Base-by-base conservation (phyloP, 2,888 invertebrate species). In the Athalia cordata region DNA sequence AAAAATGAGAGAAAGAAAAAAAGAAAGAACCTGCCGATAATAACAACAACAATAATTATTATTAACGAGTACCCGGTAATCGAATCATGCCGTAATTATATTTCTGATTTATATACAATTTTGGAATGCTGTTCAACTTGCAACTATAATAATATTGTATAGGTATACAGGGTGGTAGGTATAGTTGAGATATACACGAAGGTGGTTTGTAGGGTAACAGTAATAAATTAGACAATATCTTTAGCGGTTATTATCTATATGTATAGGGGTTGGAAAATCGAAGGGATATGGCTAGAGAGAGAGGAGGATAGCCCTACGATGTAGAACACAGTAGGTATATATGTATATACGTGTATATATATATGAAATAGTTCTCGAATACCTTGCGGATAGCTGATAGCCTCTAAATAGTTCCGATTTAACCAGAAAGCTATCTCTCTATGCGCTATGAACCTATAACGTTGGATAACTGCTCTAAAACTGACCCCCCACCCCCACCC, bases 331-430 rank as follows among this genome's bases (percentile, higher is more conserved):
- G 55, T 11, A 11, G 7, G 55, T 55, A 55, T 55, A 55, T 11
- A 55, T 55, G 11, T 55, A 11, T 55, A 55, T 55, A 55, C 55
- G 29, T 68, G 29, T 68, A 52, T 29, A 29, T 68, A 9, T 68
- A 52, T 52, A 64, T 59, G 50, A 52, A 75, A 75, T 75, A 75
- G 75, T 75, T 64, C 75, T 52, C 62, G 62, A 75, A 75, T 75
- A 75, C 75, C 43, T 45, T 15, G 64, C 61, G 75, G 62, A 62
- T 50, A 61, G 61, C 72, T 75, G 75, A 64, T 75, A 75, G 75
- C 75, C 64, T 64, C 62, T 62, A 62, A 62, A 75, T 75, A 75
- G 75, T 75, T 75, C 75, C 75, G 75, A 75, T 75, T 75, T 52
- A 75, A 50, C 75, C 64, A 61, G 62, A 43, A 47, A 72, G 59